Percentiles rank a stretch among this genome's conserved stretches.
phyloP scores from a whole-genome alignment of 2,113 vertebrate species.

The Engraulis encrasicolus region DNA sequence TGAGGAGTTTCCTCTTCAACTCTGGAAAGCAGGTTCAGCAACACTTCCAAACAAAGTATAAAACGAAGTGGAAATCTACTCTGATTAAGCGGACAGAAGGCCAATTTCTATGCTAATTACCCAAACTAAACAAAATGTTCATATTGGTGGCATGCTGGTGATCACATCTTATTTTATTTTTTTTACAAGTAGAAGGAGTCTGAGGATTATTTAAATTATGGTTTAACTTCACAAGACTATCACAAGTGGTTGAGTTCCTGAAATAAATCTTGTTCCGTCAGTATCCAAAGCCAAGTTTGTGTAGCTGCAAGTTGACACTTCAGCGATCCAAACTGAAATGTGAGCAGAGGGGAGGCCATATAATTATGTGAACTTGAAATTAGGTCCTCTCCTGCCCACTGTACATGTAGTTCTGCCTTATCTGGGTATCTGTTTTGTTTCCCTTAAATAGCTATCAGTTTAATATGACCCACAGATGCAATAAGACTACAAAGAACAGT shows the following conservation, averaged over 20 bases:
- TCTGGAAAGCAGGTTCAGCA: background rate
- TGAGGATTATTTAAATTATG: background rate
- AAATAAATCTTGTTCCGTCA: background rate
- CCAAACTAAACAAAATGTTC: background rate
- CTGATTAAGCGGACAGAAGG: background rate
- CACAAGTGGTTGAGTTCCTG: background rate
- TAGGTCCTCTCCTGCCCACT: background rate
- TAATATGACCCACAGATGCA: background rate
- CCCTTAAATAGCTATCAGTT: background rate
- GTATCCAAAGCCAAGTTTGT: background rate
- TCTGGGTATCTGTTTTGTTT: background rate
- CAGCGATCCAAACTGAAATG: background rate
- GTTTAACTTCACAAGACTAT: background rate
- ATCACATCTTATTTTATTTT: too few species aligned
- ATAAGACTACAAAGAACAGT: background rate
- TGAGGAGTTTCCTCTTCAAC: background rate
- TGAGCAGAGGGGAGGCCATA: background rate
- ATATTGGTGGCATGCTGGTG: too few species aligned
- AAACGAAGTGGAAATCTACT: background rate
- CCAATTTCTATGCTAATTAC: background rate
- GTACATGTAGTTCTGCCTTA: background rate
- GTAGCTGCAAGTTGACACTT: slow-evolving; percentile 9
- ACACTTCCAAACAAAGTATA: background rate
- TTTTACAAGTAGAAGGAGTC: background rate
- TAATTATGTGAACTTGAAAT: background rate